These are phyloP conservation scores for Forbesichthys papilliferus DNA, from an alignment of 2,113 vertebrate species.

Conservation along the genomic window DNA sequence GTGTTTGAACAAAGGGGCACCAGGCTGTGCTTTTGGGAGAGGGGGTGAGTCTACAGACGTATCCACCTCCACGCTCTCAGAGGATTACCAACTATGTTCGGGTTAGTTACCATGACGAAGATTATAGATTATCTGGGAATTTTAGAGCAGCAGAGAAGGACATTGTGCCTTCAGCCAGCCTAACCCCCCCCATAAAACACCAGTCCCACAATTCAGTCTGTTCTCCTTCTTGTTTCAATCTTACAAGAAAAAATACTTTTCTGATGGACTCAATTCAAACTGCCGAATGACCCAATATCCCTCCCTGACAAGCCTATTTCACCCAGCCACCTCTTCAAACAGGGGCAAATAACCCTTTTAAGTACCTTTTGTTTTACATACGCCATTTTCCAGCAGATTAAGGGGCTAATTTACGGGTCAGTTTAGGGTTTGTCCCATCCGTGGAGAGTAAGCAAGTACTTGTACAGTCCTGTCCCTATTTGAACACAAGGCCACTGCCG, in stretches of 20 bases:
- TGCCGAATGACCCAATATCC: constrained; percentile 10
- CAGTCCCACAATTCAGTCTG: constrained; percentile 51
- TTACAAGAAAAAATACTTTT: constrained; percentile 25
- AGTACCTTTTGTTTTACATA: constrained; percentile 76
- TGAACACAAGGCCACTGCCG: constrained; percentile 27
- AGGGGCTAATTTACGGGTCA: constrained; percentile 59
- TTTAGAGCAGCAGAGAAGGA: constrained; percentile 70
- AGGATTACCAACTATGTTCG: constrained; percentile 43
- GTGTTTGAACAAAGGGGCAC: constrained; percentile 39
- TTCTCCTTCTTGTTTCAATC: constrained; percentile 43
- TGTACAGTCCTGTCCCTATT: constrained; percentile 47
- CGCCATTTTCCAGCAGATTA: constrained; percentile 68
- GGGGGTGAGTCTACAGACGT: constrained; percentile 14
- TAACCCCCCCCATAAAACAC: constrained; percentile 32
- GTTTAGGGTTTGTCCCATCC: constrained; percentile 69
- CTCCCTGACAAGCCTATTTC: constrained; percentile 30
- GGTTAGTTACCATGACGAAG: constrained; percentile 62
- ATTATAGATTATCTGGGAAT: constrained; percentile 65
- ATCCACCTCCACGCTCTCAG: constrained; percentile 33
- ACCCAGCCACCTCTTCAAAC: constrained; percentile 50
- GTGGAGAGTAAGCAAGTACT: constrained; percentile 52
- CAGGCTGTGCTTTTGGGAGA: constrained; percentile 50
- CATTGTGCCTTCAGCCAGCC: constrained; percentile 69
- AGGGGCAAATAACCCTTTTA: constrained; percentile 62
- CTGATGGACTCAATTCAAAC: constrained; percentile 32